phyloP scores from a whole-genome alignment of 2,888 invertebrate genomes.

The Zygogramma bicolorata region DNA sequence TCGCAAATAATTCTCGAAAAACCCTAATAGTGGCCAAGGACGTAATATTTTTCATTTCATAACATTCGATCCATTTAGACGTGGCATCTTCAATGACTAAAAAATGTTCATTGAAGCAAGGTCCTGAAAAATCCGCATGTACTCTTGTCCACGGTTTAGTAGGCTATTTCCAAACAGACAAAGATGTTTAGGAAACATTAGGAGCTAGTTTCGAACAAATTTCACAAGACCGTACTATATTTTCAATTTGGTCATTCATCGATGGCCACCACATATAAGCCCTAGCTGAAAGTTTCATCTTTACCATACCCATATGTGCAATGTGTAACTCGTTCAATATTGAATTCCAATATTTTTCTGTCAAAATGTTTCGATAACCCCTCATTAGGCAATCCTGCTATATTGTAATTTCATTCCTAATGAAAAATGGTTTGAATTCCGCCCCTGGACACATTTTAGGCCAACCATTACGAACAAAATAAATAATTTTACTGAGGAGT shows the following conservation, averaged over 20 bases:
- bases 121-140: too few relatives aligned
- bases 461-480: neutral
- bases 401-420: neutral
- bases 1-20: neutral
- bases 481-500: neutral
- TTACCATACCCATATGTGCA: too few relatives aligned
- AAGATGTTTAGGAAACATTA: too few relatives aligned
- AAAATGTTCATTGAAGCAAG: too few relatives aligned
- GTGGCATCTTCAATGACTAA: too few relatives aligned
- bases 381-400: neutral
- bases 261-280: conserved; percentile 17
- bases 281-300: conserved; percentile 15
- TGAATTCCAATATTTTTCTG: neutral
- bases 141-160: too few relatives aligned
- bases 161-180: too few relatives aligned
- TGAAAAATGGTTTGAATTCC: neutral
- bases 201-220: conserved; percentile 2
- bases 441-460: neutral
- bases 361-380: neutral
- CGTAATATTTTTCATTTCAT: too few relatives aligned
- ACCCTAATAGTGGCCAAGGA: neutral
- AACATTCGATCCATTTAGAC: too few relatives aligned
- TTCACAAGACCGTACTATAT: neutral
- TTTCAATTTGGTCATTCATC: conserved; percentile 4
- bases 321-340: conserved; percentile 14